Evolutionary conservation across 2,888 invertebrate species (phyloP).

Genomic region (Thereva unica): DNA sequence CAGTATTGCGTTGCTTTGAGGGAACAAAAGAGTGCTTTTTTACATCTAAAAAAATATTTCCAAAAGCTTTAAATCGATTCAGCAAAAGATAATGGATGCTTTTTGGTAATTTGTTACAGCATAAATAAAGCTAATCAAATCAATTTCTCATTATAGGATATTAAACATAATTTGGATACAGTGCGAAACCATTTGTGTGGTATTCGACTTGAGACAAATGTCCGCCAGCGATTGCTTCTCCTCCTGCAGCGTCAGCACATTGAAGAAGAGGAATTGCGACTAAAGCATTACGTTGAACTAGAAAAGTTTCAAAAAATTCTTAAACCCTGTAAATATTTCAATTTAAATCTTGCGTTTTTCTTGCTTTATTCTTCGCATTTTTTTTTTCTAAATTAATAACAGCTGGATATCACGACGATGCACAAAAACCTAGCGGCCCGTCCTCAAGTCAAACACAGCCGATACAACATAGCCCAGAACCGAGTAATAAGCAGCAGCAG

Average conservation of each 20-base stretch:
- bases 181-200: conserved; percentile 54
- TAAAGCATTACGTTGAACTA: conserved; percentile 57
- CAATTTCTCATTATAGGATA: conserved; percentile 49
- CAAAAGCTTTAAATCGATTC: too few relatives aligned
- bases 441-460: conserved; percentile 3
- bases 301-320: conserved; percentile 57
- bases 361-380: not conserved
- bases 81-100: too few relatives aligned
- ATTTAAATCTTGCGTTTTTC: not conserved
- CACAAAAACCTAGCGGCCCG: conserved; percentile 5
- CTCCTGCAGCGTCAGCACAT: conserved; percentile 57
- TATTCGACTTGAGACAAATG: conserved; percentile 55
- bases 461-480: conserved; percentile 24
- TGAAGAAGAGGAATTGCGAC: conserved; percentile 57
- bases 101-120: too few relatives aligned
- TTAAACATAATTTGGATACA: conserved; percentile 56
- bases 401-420: conserved; percentile 26
- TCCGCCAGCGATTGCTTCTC: conserved; percentile 54
- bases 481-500: conserved; percentile 21
- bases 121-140: not conserved
- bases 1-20: too few relatives aligned
- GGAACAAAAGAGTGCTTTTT: too few relatives aligned
- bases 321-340: conserved; percentile 50
- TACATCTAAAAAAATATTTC: too few relatives aligned
- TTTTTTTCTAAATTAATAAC: not conserved